phyloP scores from a whole-genome alignment of 2,888 invertebrate genomes.

The Cryptus viduatorius region DNA sequence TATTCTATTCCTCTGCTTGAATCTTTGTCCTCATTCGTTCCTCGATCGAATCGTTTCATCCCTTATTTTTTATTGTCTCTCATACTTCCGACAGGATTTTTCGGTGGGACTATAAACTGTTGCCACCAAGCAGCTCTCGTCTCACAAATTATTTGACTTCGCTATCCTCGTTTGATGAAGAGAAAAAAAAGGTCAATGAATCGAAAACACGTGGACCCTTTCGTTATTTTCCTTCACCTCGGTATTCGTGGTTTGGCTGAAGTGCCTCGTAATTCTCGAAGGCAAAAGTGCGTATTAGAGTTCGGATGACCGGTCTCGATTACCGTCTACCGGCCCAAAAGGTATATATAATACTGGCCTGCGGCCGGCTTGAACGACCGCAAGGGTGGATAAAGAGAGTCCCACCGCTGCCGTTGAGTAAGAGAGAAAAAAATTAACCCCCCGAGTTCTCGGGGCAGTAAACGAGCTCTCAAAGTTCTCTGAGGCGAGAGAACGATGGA shows the following conservation, averaged over 20 bases:
- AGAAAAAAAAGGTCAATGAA: conserved; percentile 18
- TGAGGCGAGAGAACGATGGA: conserved; percentile 64
- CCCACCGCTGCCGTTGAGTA: neutral
- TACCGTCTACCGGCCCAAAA: conserved; percentile 51
- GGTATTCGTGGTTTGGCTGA: conserved; percentile 47
- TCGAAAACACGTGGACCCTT: conserved; percentile 43
- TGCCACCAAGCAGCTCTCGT: neutral
- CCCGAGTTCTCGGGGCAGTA: conserved; percentile 39
- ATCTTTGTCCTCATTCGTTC: neutral
- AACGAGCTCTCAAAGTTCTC: conserved; percentile 68
- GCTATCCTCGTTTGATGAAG: conserved; percentile 33
- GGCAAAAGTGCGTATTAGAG: conserved; percentile 64
- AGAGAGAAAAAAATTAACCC: conserved; percentile 67
- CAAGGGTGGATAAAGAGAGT: conserved; percentile 29
- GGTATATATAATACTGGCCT: conserved; percentile 19
- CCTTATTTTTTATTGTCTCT: conserved; percentile 21
- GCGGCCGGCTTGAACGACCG: conserved; percentile 54
- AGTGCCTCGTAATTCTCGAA: conserved; percentile 63
- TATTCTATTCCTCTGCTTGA: conserved; percentile 21
- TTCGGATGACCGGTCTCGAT: conserved; percentile 67
- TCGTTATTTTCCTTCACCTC: conserved; percentile 37
- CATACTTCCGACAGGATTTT: conserved; percentile 16
- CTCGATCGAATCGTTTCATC: conserved; percentile 36
- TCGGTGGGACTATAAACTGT: conserved; percentile 26
- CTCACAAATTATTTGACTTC: neutral